These are phyloP conservation scores for Scomber colias DNA, from an alignment of 2,113 vertebrate genomes.

Conservation along the genomic window DNA sequence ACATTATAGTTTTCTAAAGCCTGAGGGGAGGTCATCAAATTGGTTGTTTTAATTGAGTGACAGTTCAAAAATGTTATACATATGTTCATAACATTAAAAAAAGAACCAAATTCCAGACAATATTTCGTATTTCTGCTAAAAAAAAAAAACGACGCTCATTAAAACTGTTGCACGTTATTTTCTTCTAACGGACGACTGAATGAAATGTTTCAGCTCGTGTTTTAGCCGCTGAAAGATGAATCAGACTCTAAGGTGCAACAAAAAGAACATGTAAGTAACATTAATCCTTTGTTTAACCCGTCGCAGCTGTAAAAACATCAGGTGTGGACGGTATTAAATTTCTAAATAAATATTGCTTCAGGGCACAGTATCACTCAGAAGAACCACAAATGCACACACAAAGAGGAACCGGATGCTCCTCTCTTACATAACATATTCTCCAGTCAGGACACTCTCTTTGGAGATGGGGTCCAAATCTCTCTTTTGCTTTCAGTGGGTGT, in stretches of 20 bases:
- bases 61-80: too few relatives aligned
- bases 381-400: constrained; percentile 10
- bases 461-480: constrained; percentile 17
- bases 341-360: constrained; percentile 63
- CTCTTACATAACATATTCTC: constrained; percentile 22
- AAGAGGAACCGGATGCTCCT: constrained; percentile 42
- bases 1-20: too few relatives aligned
- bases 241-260: background rate
- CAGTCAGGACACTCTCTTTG: constrained; percentile 14
- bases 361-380: constrained; percentile 18
- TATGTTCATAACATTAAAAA: background rate
- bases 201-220: background rate
- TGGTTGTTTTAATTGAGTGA: too few relatives aligned
- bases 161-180: background rate
- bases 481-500: background rate
- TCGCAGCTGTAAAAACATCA: constrained; percentile 52
- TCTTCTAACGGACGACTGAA: background rate
- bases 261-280: constrained; percentile 21
- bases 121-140: background rate
- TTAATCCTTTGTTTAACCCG: constrained; percentile 50
- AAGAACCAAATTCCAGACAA: background rate
- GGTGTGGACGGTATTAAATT: constrained; percentile 47
- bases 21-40: too few relatives aligned
- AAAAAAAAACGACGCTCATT: background rate
- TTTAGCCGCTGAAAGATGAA: constrained; percentile 4